These are phyloP conservation scores for Coluber constrictor DNA, from an alignment of 2,797 vertebrate genomes.

Conservation along the genomic window DNA sequence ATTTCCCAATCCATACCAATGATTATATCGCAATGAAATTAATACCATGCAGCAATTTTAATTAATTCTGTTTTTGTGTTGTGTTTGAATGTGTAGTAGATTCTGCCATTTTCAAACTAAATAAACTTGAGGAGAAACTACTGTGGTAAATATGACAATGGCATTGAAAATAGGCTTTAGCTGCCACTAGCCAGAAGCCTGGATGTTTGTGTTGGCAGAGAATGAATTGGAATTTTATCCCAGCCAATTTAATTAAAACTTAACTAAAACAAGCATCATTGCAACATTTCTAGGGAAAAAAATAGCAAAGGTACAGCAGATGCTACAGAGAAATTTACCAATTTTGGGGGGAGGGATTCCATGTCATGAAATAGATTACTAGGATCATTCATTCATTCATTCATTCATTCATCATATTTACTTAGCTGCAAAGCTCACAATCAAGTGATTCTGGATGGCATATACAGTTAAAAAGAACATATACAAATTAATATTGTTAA, in stretches of 20 bases:
- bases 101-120: neutral
- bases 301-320: neutral
- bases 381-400: neutral
- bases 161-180: neutral
- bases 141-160: neutral
- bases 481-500: neutral
- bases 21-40: neutral
- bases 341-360: neutral
- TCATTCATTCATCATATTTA: neutral
- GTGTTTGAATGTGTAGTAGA: neutral
- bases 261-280: neutral
- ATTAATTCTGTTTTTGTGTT: neutral
- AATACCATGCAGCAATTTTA: neutral
- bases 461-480: neutral
- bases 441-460: neutral
- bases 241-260: neutral
- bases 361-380: neutral
- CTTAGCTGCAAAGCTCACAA: neutral
- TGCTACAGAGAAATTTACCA: neutral
- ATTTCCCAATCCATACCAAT: neutral
- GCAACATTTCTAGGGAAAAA: neutral
- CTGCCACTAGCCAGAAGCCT: neutral
- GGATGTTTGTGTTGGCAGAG: neutral
- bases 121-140: neutral
- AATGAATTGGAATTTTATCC: neutral